Base-by-base conservation (phyloP, 2,888 invertebrate genomes). In the Caenorhabditis afra region DNA sequence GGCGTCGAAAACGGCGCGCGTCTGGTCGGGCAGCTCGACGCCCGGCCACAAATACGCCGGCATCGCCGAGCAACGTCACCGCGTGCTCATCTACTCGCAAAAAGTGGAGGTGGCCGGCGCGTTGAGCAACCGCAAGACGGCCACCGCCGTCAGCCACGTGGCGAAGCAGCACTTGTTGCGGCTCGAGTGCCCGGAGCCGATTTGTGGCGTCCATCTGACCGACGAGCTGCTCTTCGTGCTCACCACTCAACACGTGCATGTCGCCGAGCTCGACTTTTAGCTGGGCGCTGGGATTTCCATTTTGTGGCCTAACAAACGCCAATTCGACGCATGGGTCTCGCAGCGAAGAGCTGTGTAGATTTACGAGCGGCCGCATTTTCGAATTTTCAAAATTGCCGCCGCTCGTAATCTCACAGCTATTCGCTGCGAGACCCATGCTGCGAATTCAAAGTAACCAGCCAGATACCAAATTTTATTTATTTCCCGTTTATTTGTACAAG, bases 21-120 rank as follows among this genome's bases (percentile, higher is more conserved):
- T 75, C 5, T 83, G 81, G 81, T 68, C 83, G 2, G 82, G 81
- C 39, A 77, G 77, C 65, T 67, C 84, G 29, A 3, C 4, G 14
- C 84, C 85, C 16, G 66, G 82, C 68, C 57, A 66, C 44, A 50
- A 75, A 8, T 85, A 85, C 53, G 85, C 85, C 10, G 66, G 73
- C 4, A 80, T 87, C 20, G 70, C 83, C 16, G 85, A 87, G 49
- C 23, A 70, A 8, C 82, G 44, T 37, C 82, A 86, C 52, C 84
- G 84, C 22, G 76, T 82, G 10, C 83, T 85, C 35, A n/a, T 87
- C 22, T 87, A 86, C 68, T 80, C 80, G 50, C 87, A 87, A 47
- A 75, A 73, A 11, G 79, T 81, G 8, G 74, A 77, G 5, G 57
- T 86, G n/a, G 64, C 50, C 14, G 76, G 74, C 50, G 81, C 64